Evolutionary conservation across 2,113 vertebrate species (phyloP), one percentile per base, ranked within the genome.

Genomic region (Pseudonaja textilis): DNA sequence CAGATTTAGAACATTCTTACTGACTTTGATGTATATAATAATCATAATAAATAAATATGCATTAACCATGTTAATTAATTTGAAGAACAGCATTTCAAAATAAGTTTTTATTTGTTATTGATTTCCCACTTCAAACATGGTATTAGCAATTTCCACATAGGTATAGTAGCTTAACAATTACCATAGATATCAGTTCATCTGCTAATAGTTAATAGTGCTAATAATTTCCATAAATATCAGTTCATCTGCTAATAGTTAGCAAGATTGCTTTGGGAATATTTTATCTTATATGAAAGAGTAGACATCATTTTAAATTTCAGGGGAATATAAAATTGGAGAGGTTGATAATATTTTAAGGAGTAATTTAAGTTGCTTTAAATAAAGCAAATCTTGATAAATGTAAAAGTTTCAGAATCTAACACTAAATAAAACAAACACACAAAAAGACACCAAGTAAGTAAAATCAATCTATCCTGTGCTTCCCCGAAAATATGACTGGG

Each of bases 41-140:
- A 18, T 56, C 34, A 69, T 47, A 64, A n/a, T 29, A 61, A 89
- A 85, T 85, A 92, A 81, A 88, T 74, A 64, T 47, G 39, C 55
- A 39, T 81, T n/a, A 25, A 89, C 56, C 34, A 56, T 81, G 56
- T 92, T 89, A 92, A 74, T 47, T 88, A 88, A 92, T 92, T 92
- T 81, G 87, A 92, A 39, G 47, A 61, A 42, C 54, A 89, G 55
- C 61, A 22, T 39, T 81, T 92, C 74, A 45, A 56, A 92, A 89
- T 88, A 92, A 45, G 3, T 89, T 89, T 91, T 45, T 56, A 81
- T 26, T 56, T 64, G 42, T 74, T n/a, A 81, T 25, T 42, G n/a
- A 57, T 50, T 89, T 29, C 7, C 16, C 10, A 14, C 59, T 25
- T 59, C 9, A 42, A 42, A 42, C 42, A 42, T 42, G 42, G 42